Percentiles rank a stretch among this genome's conserved stretches.
phyloP scores from a whole-genome alignment of 2,113 vertebrate species.

The Oncorhynchus masou region DNA sequence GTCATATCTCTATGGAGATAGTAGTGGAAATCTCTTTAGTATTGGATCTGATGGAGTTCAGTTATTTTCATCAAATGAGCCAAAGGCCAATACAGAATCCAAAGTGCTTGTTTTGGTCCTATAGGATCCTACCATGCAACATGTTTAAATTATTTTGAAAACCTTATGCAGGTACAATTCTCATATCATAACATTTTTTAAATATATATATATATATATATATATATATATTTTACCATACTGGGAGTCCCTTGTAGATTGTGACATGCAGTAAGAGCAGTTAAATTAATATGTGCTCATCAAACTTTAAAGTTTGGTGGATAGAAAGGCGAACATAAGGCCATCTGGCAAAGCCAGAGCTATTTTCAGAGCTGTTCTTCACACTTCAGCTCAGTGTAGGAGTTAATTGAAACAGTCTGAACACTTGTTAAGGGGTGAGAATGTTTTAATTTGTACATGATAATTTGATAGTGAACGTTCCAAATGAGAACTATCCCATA shows the following conservation, averaged over 20 bases:
- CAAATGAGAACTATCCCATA: conserved; percentile 19
- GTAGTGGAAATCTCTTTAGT: too few relatives aligned
- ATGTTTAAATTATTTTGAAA: too few relatives aligned
- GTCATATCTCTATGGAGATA: too few relatives aligned
- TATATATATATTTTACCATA: neutral
- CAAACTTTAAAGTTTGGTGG: neutral
- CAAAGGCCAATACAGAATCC: too few relatives aligned
- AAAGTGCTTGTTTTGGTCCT: too few relatives aligned
- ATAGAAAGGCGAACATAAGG: neutral
- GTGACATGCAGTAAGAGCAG: neutral
- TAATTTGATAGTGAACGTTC: conserved; percentile 19
- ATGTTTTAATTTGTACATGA: conserved; percentile 28
- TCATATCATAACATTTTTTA: too few relatives aligned
- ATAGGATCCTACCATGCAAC: too few relatives aligned
- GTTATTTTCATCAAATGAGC: too few relatives aligned
- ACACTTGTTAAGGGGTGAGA: conserved; percentile 3
- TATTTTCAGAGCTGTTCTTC: neutral
- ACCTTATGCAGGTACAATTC: too few relatives aligned
- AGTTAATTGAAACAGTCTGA: conserved; percentile 10
- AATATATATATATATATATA: too few relatives aligned
- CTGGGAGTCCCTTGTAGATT: neutral
- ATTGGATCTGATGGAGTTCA: too few relatives aligned
- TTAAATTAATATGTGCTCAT: neutral
- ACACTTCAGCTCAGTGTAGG: conserved; percentile 7
- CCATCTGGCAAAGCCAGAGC: neutral